Base-by-base conservation (phyloP, 2,888 invertebrate species). In the Dicycla oo region DNA sequence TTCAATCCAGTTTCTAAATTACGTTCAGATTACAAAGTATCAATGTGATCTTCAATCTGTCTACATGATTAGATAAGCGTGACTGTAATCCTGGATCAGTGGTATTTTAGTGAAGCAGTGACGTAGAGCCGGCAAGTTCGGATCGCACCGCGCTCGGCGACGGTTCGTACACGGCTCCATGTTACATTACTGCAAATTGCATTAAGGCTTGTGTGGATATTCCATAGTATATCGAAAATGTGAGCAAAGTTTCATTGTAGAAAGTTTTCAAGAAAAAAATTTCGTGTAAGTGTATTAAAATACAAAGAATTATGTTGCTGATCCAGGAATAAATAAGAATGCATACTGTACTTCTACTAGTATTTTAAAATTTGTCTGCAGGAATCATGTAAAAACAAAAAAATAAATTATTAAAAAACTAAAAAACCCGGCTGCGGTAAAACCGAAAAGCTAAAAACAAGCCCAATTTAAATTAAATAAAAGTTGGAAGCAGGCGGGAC, bases 171-270 rank as follows among this genome's bases (percentile, higher is more conserved):
- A 63, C 75, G 84, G 66, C 88, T 82, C 79, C 84, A 85, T 78
- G 88, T 88, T 89, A 91, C 90, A 95, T 94, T 94, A 94, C 92
- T 91, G 91, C 94, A 95, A 94, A 93, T 94, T 94, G 93, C 93
- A 94, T 94, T 93, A 94, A 88, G 89, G 90, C 89, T 91, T 91
- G 91, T 90, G 87, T 89, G 87, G 89, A 91, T 91, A 90, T 88
- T 78, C 73, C 82, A 83, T 74, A 93, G 93, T 91, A 92, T 87
- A 92, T 72, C 70, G 53, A 71, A 84, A 88, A 78, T 75, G 69
- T 60, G 53, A 56, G 85, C 73, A 85, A 83, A 73, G 54, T 75
- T 76, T 67, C 54, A 62, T 65, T 73, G 65, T 72, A 61, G 40
- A 43, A n/a, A 43, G 40, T 58, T 81, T 86, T 70, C 61, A n/a